Base-by-base conservation (phyloP, 2,888 invertebrate genomes). In the Metellina segmentata region DNA sequence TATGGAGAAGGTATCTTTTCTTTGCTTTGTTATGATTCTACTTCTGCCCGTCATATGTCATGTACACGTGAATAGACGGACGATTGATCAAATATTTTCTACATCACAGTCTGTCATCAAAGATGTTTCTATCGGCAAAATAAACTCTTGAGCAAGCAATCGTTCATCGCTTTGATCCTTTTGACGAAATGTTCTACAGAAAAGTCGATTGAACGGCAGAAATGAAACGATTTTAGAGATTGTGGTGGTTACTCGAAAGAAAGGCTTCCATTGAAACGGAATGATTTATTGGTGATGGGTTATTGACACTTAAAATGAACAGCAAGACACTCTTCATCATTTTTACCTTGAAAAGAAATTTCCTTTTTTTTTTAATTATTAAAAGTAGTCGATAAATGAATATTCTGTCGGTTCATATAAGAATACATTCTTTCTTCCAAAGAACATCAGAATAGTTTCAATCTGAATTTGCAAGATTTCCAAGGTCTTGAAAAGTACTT, bases 171-270 rank as follows among this genome's bases (percentile, higher is more conserved):
- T 16, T 61, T 61, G 61, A 34, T 34, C 34, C 34, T 34, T 4
- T 61, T 61, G 61, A 61, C 16, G 61, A 61, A 61, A 61, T 8
- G 61, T 49, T 77, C 49, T 8, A 16, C 6, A 48, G 77, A 48
- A 48, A 77, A 48, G 77, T 77, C 49, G 77, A 77, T 77, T 77
- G 49, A 77, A 77, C 16, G 9, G 48, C 16, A 77, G 16, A 16
- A 34, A 34, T 34, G 1, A 34, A 34, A 34, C 34, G 4, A 2
- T 34, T 34, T 34, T 34, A 2, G 34, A 34, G 49, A 48, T 48
- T 48, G 61, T 5, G 16, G 61, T 5, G 9, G 61, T 61, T 61
- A 34, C 16, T 61, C 9, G 61, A 5, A 61, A 61, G 61, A 61
- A 61, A 61, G 61, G 61, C 16, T 61, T 61, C 61, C 61, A 61